Evolutionary conservation across 2,797 vertebrate genomes (phyloP).

Genomic region (Botia kubotai): DNA sequence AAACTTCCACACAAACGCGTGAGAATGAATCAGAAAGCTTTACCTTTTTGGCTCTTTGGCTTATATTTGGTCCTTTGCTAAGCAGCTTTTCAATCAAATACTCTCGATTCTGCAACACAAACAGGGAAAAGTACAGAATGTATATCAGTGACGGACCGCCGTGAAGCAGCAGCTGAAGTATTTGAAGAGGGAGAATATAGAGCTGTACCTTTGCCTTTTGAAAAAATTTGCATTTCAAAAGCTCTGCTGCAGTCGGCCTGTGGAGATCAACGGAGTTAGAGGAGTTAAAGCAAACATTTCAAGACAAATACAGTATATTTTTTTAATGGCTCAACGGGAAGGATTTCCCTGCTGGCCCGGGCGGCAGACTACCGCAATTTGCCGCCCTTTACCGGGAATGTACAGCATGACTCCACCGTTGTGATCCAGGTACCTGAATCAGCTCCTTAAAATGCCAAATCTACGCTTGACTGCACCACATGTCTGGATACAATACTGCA

Average conservation of each 20-base stretch:
- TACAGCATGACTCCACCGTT: background rate
- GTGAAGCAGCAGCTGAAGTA: slow-evolving; percentile 20
- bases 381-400: background rate
- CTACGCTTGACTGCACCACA: background rate
- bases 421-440: background rate
- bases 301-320: background rate
- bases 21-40: slow-evolving; percentile 51
- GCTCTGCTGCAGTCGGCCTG: slow-evolving; percentile 97
- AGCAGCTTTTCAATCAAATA: slow-evolving; percentile 96
- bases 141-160: slow-evolving; percentile 16
- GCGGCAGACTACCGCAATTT: background rate
- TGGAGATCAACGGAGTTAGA: slow-evolving; percentile 55
- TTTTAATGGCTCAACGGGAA: background rate
- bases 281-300: slow-evolving; percentile 36
- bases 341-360: background rate
- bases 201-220: slow-evolving; percentile 97
- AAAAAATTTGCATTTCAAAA: slow-evolving; percentile 99
- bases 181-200: slow-evolving; percentile 54
- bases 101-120: slow-evolving; percentile 88
- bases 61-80: slow-evolving; percentile 92
- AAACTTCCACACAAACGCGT: background rate
- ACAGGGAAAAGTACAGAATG: slow-evolving; percentile 54
- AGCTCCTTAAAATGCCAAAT: slow-evolving; percentile 3
- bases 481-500: background rate
- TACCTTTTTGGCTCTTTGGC: slow-evolving; percentile 96